Evolutionary conservation across 2,888 invertebrate species (phyloP).

Genomic region (Linnaemya tessellans): DNA sequence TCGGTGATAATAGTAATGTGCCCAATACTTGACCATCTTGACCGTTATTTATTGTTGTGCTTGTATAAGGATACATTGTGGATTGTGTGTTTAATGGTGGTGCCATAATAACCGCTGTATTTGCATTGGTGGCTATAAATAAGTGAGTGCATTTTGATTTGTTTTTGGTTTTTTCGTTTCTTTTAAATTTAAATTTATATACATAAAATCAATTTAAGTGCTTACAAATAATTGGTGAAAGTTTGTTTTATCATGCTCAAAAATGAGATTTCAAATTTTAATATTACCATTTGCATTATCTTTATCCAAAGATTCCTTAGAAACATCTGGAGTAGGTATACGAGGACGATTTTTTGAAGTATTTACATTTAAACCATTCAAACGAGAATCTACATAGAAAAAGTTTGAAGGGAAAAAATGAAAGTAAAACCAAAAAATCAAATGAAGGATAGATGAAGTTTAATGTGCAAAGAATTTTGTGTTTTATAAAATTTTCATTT

Average conservation of each 20-base stretch:
- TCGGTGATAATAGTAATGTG: slow-evolving; percentile 91
- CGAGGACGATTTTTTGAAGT: slow-evolving; percentile 89
- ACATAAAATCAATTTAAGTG: slow-evolving; percentile 71
- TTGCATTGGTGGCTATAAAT: slow-evolving; percentile 75
- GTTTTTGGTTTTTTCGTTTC: slow-evolving; percentile 9
- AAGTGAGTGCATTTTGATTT: slow-evolving; percentile 73
- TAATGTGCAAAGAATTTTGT: slow-evolving; percentile 22
- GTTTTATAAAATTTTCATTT: neutral
- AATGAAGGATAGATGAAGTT: slow-evolving; percentile 30
- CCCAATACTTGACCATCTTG: slow-evolving; percentile 90
- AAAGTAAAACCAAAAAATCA: slow-evolving; percentile 52
- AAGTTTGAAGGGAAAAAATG: slow-evolving; percentile 41
- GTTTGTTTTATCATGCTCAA: neutral
- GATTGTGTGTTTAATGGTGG: slow-evolving; percentile 85
- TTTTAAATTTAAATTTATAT: neutral
- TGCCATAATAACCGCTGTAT: slow-evolving; percentile 87
- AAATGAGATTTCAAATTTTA: neutral
- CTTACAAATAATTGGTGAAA: slow-evolving; percentile 53
- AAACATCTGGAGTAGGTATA: slow-evolving; percentile 94
- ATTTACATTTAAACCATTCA: slow-evolving; percentile 86
- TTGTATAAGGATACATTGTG: slow-evolving; percentile 83
- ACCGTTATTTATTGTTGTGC: slow-evolving; percentile 75
- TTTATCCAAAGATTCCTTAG: slow-evolving; percentile 90
- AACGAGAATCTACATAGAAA: slow-evolving; percentile 84
- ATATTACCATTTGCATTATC: slow-evolving; percentile 84